Evolutionary conservation across 2,113 vertebrate genomes (phyloP).

Genomic region (Narcine bancroftii): DNA sequence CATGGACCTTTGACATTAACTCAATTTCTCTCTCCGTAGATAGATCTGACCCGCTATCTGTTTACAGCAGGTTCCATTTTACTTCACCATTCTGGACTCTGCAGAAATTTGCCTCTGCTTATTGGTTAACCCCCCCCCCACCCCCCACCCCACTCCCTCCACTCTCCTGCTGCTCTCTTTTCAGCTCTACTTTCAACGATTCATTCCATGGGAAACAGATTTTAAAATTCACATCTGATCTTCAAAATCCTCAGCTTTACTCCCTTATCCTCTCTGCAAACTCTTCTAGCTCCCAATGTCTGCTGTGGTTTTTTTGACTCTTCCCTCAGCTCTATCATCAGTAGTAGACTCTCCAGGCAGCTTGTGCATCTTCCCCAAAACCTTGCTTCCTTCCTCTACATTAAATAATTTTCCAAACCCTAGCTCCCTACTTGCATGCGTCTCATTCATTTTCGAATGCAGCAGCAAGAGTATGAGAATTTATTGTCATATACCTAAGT

Average conservation of each 20-base stretch:
- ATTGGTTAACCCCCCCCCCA: background rate
- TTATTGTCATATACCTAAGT: too few species aligned
- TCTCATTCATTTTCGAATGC: too few species aligned
- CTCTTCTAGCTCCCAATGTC: background rate
- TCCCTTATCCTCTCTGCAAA: background rate
- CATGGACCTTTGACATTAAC: too few species aligned
- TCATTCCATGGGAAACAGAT: background rate
- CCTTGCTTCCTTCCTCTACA: background rate
- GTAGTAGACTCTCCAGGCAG: background rate
- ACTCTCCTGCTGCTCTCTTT: background rate
- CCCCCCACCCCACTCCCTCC: too few species aligned
- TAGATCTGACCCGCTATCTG: too few species aligned
- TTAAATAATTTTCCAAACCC: background rate
- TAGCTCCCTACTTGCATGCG: background rate
- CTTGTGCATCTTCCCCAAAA: background rate
- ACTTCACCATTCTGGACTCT: too few species aligned
- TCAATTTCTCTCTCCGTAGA: too few species aligned
- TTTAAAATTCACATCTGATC: background rate
- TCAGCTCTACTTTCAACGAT: background rate
- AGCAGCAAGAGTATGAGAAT: too few species aligned
- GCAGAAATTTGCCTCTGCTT: too few species aligned
- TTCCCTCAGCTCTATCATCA: background rate
- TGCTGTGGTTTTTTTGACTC: background rate
- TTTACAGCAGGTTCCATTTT: too few species aligned
- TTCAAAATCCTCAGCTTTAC: background rate